Evolutionary conservation across 2,113 vertebrate genomes (phyloP).

Genomic region (Psophia crepitans): DNA sequence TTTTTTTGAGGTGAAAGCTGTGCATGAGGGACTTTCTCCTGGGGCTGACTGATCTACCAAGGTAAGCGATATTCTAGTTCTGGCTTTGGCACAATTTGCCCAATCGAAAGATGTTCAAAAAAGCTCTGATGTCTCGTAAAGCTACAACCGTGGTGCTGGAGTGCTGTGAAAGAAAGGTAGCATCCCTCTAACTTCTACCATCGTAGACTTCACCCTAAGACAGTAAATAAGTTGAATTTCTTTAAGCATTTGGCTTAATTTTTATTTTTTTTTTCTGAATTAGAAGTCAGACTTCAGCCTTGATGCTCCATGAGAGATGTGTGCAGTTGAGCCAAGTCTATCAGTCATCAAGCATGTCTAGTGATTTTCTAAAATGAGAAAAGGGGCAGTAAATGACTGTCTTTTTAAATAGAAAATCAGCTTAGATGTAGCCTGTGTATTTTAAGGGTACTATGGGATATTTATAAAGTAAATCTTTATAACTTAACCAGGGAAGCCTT

Average conservation of each 20-base stretch:
- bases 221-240: background rate
- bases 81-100: background rate
- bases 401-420: background rate
- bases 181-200: background rate
- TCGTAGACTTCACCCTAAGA: background rate
- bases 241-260: background rate
- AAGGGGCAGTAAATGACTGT: background rate
- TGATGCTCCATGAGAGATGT: background rate
- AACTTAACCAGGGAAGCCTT: background rate
- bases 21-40: background rate
- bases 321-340: conserved; percentile 21
- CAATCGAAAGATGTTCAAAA: background rate
- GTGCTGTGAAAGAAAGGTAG: background rate
- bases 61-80: background rate
- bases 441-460: background rate
- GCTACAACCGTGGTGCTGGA: background rate
- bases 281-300: background rate
- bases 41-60: background rate
- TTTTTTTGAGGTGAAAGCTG: background rate
- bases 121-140: background rate
- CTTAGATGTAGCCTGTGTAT: background rate
- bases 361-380: conserved; percentile 12
- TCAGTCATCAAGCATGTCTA: background rate
- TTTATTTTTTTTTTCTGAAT: background rate
- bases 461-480: background rate